Percentiles rank a stretch among this genome's conserved stretches.
These are phyloP conservation scores for Macrosiphum euphorbiae DNA, from an alignment of 2,888 invertebrate genomes.

Conservation along the genomic window DNA sequence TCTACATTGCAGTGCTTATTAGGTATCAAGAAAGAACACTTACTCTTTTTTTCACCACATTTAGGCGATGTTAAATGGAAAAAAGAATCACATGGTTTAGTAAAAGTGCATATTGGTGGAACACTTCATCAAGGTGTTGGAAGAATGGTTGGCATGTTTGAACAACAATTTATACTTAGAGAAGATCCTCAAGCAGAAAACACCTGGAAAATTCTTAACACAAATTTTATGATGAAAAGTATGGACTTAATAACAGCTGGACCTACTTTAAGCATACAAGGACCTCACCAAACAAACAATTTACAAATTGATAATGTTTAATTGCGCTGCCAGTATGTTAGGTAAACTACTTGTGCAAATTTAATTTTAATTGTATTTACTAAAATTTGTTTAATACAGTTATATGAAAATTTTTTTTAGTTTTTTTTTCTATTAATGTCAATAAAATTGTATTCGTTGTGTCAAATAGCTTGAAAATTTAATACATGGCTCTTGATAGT, in stretches of 20 bases:
- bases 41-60: slow-evolving; percentile 54
- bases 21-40: slow-evolving; percentile 51
- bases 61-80: slow-evolving; percentile 59
- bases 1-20: slow-evolving; percentile 35
- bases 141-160: slow-evolving; percentile 60
- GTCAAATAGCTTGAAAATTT: no score
- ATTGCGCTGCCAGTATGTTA: background rate
- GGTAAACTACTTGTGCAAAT: background rate
- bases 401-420: background rate
- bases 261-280: slow-evolving; percentile 36
- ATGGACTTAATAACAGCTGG: slow-evolving; percentile 20
- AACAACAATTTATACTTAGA: slow-evolving; percentile 53
- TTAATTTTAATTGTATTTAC: background rate
- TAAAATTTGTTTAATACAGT: background rate
- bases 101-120: slow-evolving; percentile 57
- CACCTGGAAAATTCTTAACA: slow-evolving; percentile 56
- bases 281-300: background rate
- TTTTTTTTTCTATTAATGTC: no score
- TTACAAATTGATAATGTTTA: slow-evolving; percentile 15
- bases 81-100: slow-evolving; percentile 54
- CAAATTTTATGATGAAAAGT: slow-evolving; percentile 59
- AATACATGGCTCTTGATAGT: no score
- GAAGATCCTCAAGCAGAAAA: slow-evolving; percentile 61
- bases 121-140: slow-evolving; percentile 58
- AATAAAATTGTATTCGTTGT: no score